Evolutionary conservation across 2,888 invertebrate genomes (phyloP).

Genomic region (Dryococelus australis): DNA sequence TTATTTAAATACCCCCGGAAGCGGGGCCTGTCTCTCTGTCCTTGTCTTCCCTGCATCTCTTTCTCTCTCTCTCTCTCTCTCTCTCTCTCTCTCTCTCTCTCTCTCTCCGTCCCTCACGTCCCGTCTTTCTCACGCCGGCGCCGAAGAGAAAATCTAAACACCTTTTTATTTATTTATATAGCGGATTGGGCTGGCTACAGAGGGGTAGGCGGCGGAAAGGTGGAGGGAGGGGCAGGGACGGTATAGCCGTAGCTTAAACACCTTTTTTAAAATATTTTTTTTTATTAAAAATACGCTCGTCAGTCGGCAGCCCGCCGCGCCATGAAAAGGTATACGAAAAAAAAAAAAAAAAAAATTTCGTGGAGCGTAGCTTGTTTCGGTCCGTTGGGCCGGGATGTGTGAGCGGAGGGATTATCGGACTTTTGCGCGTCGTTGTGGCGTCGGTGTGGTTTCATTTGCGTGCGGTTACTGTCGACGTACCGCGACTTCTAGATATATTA

Average conservation of each 20-base stretch:
- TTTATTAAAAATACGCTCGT: neutral
- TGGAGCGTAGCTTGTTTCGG: neutral
- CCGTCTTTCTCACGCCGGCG: neutral
- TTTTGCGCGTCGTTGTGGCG: neutral
- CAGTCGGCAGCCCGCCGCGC: neutral
- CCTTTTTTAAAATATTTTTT: neutral
- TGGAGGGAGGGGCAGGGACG: neutral
- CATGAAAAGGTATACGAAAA: neutral
- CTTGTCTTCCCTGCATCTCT: neutral
- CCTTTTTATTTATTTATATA: constrained; percentile 29
- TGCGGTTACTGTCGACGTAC: neutral
- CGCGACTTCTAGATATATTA: constrained; percentile 10
- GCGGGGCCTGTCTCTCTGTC: neutral
- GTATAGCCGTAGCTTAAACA: constrained; percentile 16
- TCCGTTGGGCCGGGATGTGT: neutral
- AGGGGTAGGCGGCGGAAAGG: neutral
- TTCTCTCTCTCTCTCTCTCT: neutral
- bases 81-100: neutral
- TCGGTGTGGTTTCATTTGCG: neutral
- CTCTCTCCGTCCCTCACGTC: neutral
- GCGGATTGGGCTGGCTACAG: constrained; percentile 16
- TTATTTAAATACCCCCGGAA: constrained; percentile 24
- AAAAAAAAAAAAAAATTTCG: neutral
- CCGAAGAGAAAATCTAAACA: constrained; percentile 27
- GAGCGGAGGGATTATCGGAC: constrained; percentile 7